A percentile compares a stretch with the other conserved stretches of the same genome.
phyloP scores from a whole-genome alignment of 2,888 invertebrate species.

The Perdita meconis region DNA sequence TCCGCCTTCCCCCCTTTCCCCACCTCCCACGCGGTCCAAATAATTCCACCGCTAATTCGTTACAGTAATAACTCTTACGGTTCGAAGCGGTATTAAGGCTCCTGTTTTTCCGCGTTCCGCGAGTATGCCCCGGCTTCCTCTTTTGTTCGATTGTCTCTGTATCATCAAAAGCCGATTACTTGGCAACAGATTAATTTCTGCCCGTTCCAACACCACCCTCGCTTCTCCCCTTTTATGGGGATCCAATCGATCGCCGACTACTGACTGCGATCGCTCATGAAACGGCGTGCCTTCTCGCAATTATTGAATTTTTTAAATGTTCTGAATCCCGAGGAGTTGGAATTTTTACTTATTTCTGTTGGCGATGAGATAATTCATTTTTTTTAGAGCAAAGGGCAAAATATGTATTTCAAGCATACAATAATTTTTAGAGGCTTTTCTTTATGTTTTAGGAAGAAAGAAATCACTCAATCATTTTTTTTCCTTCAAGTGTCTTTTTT shows the following conservation, averaged over 20 bases:
- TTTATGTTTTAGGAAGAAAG: too few relatives aligned
- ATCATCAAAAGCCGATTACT: constrained; percentile 82
- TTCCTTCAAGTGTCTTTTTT: too few relatives aligned
- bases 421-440: too few relatives aligned
- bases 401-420: too few relatives aligned
- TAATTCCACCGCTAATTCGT: constrained; percentile 24
- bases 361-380: background rate
- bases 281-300: background rate
- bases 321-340: too few relatives aligned
- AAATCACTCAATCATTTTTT: too few relatives aligned
- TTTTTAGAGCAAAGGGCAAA: too few relatives aligned
- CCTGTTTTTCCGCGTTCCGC: constrained; percentile 46
- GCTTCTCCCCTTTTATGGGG: background rate
- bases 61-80: constrained; percentile 40
- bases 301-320: background rate
- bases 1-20: constrained; percentile 64
- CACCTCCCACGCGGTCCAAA: background rate
- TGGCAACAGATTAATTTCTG: constrained; percentile 82
- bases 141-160: constrained; percentile 70
- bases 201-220: constrained; percentile 54
- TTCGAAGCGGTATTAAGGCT: constrained; percentile 69
- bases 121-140: constrained; percentile 44
- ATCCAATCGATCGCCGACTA: constrained; percentile 23
- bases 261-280: background rate
- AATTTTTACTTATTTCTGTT: background rate